A percentile compares a stretch with the other conserved stretches of the same genome.
Conservation (phyloP, 1,140 invertebrate genomes). For the Drosophila ironensis region DNA sequence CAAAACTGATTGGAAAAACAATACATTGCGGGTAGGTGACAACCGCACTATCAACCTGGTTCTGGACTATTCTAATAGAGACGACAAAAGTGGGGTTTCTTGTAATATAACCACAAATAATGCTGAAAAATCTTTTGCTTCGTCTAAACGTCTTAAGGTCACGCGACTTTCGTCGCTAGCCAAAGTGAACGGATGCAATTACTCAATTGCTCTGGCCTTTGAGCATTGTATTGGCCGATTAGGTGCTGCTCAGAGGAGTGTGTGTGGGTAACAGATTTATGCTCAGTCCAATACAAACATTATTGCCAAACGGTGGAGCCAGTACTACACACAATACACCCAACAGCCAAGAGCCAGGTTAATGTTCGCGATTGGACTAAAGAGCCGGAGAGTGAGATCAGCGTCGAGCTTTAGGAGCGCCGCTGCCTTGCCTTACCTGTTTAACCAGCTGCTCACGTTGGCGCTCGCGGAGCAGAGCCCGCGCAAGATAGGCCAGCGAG, state of each 20-base stretch:
- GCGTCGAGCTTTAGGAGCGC: conserved; percentile 45
- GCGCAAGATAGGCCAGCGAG: conserved; percentile 26
- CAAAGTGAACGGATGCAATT: conserved; percentile 70
- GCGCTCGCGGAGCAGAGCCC: background rate
- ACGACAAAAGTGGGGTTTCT: too few relatives aligned
- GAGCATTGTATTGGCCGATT: conserved; percentile 11
- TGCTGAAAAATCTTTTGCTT: too few relatives aligned
- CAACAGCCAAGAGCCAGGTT: too few relatives aligned
- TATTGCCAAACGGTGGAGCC: conserved; percentile 30
- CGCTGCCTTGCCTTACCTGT: conserved; percentile 37
- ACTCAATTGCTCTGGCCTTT: conserved; percentile 59
- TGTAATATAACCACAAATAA: too few relatives aligned
- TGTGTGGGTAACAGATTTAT: conserved; percentile 22
- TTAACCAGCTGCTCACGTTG: conserved; percentile 68
- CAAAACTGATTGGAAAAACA: too few relatives aligned
- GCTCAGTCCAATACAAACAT: conserved; percentile 44
- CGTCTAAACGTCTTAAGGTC: too few relatives aligned
- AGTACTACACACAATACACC: too few relatives aligned
- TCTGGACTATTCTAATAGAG: too few relatives aligned
- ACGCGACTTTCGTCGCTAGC: conserved; percentile 34
- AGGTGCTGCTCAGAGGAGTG: too few relatives aligned
- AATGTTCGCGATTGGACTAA: conserved; percentile 44
- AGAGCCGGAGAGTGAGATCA: background rate
- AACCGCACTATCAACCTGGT: too few relatives aligned
- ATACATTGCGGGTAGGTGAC: too few relatives aligned